A percentile compares a stretch with the other conserved stretches of the same genome.
phyloP scores from a whole-genome alignment of 2,888 invertebrate species.

The Sinodicranocentrus sp. region DNA sequence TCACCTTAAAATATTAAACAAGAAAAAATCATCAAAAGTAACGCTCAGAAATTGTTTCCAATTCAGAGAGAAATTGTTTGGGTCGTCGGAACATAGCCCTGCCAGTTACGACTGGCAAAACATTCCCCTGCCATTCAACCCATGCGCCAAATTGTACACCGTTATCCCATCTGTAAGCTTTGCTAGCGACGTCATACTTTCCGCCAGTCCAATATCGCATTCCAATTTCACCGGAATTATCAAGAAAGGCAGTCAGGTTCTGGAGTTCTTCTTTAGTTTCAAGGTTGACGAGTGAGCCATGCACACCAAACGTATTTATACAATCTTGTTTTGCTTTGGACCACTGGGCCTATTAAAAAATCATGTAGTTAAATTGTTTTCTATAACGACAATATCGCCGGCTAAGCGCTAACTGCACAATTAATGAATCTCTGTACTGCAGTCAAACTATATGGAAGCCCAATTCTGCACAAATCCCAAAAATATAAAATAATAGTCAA shows the following conservation, averaged over 20 bases:
- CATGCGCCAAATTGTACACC: slow-evolving; percentile 7
- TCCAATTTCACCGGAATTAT: not conserved
- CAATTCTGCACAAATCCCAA: too few species aligned
- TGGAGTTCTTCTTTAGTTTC: slow-evolving; percentile 32
- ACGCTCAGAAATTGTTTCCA: not conserved
- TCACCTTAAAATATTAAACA: not conserved
- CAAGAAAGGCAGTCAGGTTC: slow-evolving; percentile 4
- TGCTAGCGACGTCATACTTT: not conserved
- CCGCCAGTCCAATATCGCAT: slow-evolving; percentile 15
- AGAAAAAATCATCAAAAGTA: slow-evolving; percentile 6
- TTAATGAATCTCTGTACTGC: too few species aligned
- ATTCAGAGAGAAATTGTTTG: not conserved
- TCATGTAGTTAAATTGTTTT: too few species aligned
- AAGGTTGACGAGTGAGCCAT: slow-evolving; percentile 12
- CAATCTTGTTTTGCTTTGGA: not conserved
- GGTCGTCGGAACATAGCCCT: not conserved
- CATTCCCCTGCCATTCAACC: slow-evolving; percentile 32
- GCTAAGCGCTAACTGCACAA: too few species aligned
- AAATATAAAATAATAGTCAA: too few species aligned
- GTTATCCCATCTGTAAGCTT: not conserved
- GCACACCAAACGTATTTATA: not conserved
- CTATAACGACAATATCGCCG: too few species aligned
- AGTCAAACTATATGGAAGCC: too few species aligned
- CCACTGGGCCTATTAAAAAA: not conserved
- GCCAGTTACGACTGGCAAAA: not conserved